Percentiles rank a stretch among this genome's conserved stretches.
Evolutionary conservation across 2,797 vertebrate species (phyloP).

Genomic region (Eurystomus glaucurus): DNA sequence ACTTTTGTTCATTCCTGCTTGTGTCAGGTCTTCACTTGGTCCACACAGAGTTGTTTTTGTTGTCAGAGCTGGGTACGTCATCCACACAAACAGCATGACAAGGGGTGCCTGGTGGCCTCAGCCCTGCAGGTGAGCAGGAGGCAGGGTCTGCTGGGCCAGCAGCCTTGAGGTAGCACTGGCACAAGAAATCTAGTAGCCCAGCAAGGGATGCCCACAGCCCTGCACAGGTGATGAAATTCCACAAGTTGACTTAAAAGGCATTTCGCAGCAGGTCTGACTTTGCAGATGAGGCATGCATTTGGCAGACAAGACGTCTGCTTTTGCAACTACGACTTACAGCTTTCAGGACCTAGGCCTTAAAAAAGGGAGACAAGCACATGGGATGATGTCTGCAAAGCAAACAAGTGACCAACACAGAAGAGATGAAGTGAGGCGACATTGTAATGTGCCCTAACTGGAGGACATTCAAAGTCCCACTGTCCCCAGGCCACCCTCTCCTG

Average conservation of each 20-base stretch:
- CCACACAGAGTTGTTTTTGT: background rate
- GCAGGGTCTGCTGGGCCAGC: background rate
- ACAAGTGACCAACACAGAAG: background rate
- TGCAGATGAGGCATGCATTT: background rate
- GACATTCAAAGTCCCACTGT: background rate
- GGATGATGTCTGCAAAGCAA: background rate
- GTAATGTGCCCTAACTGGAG: rapidly evolving
- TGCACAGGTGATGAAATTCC: rapidly evolving
- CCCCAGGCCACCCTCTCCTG: background rate
- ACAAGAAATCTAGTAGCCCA: rapidly evolving
- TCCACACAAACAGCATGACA: rapidly evolving
- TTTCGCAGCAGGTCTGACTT: background rate
- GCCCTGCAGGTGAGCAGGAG: background rate
- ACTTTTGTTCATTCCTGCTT: background rate
- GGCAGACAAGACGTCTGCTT: background rate
- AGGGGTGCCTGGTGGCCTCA: background rate
- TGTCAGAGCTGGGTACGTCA: background rate
- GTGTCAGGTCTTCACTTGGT: rapidly evolving
- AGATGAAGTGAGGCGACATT: rapidly evolving
- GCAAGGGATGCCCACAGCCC: rapidly evolving
- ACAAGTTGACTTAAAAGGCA: background rate
- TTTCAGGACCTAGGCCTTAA: background rate
- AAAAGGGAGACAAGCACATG: rapidly evolving
- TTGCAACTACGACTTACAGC: background rate
- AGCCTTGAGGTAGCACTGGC: rapidly evolving